Percentiles rank a stretch among this genome's conserved stretches.
Conservation (phyloP, 2,797 vertebrate species). For the Anolis apletophallus region DNA sequence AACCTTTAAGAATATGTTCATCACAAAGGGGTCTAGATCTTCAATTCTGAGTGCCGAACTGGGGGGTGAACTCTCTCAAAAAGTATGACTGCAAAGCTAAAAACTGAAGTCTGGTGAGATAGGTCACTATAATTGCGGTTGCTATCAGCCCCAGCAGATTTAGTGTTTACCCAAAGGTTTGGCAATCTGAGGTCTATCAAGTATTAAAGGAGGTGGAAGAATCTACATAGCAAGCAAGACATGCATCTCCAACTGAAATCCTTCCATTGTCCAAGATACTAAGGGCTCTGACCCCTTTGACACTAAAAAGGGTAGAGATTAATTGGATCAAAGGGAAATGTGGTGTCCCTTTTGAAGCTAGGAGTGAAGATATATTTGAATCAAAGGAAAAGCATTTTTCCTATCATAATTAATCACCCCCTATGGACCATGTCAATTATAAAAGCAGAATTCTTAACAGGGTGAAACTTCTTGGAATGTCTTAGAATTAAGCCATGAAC, state of each 20-base stretch:
- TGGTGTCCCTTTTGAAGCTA: neutral
- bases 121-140: too few relatives aligned
- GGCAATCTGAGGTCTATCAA: neutral
- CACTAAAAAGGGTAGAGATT: too few relatives aligned
- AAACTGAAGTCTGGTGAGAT: too few relatives aligned
- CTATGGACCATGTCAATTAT: neutral
- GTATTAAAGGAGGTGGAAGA: neutral
- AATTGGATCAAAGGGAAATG: too few relatives aligned
- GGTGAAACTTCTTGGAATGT: neutral
- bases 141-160: too few relatives aligned
- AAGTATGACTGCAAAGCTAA: too few relatives aligned
- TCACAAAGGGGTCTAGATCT: too few relatives aligned
- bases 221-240: neutral
- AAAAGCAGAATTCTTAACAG: neutral
- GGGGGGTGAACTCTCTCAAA: too few relatives aligned
- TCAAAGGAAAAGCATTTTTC: neutral
- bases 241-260: neutral
- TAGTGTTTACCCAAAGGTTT: too few relatives aligned
- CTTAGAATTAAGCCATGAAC: neutral
- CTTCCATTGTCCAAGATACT: neutral
- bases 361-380: neutral
- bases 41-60: too few relatives aligned
- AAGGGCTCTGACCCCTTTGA: neutral
- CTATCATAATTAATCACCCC: neutral
- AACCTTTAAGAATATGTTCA: too few relatives aligned